Conservation (phyloP, 2,888 invertebrate species). For the Camponotus fellah region DNA sequence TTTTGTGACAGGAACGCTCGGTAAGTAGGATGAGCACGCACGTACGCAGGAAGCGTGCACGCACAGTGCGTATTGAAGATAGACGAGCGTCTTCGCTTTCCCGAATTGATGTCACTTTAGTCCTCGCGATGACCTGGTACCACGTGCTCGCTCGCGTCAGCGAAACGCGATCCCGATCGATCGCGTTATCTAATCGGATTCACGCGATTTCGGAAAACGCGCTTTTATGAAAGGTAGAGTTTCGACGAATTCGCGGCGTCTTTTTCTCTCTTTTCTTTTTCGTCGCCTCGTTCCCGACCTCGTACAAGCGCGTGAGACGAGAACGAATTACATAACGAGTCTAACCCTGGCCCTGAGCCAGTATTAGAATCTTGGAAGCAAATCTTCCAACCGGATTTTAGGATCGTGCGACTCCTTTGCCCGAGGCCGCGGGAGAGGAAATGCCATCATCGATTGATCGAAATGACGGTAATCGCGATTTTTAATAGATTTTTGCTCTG, state of each 20-base stretch:
- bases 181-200: background rate
- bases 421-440: too few species aligned
- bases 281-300: conserved; percentile 28
- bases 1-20: background rate
- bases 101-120: background rate
- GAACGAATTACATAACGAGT: conserved; percentile 75
- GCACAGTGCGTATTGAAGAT: background rate
- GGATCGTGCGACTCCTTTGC: background rate
- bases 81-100: background rate
- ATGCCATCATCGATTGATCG: background rate
- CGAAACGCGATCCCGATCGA: background rate
- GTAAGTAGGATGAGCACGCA: conserved; percentile 10
- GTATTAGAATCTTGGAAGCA: conserved; percentile 46
- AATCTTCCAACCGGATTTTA: conserved; percentile 18
- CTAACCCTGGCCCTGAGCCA: conserved; percentile 74
- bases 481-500: background rate
- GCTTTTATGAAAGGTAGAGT: background rate
- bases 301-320: conserved; percentile 33
- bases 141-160: conserved; percentile 1
- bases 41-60: background rate
- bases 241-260: background rate
- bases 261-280: background rate
- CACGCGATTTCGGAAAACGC: background rate
- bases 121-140: background rate
- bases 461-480: background rate